Evolutionary conservation across 2,888 invertebrate genomes (phyloP), one percentile per base, ranked within the genome.

Genomic region (Linnaemya tessellans): DNA sequence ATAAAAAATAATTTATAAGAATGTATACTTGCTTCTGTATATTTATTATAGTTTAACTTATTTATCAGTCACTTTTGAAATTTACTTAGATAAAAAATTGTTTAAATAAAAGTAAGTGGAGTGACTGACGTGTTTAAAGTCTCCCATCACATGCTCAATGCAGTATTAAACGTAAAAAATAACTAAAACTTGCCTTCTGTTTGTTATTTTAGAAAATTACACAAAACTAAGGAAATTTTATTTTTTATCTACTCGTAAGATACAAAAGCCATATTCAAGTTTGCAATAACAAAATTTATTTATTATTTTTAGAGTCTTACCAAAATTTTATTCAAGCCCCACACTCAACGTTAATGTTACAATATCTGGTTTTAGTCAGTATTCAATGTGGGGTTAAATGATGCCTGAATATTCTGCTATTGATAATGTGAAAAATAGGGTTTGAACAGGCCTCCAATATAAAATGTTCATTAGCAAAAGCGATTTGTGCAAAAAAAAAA

Each of bases 71-170:
- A 64, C 38, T 83, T 38, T 58, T 54, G 22, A 58, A 18, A 46
- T 81, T 54, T 64, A 51, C 38, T 79, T 51, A 74, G 80, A 75
- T 80, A 80, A 84, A 80, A 30, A 46, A 75, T 10, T 30, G 74
- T 51, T 46, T 56, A 82, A 75, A 75, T 60, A 46, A 30, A 56
- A 51, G 10, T 38, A 73, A 22, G 3, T 60, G 70, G n/a, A 64
- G 46, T 74, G 80, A 84, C 78, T 84, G 84, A 84, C 84, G 78
- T 73, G 51, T 84, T 84, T 77, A 79, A 78, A 73, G 67, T 54
- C 46, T 41, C 13, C 54, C 38, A 74, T 84, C 84, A 84, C 84
- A 84, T 81, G 84, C 60, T 68, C 71, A 49, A 73, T 84, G 84
- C 82, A 64, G 82, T 51, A 84, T 73, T 71, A 70, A 13, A 8